phyloP scores from a whole-genome alignment of 2,888 invertebrate genomes.

The Apodemia mormo region DNA sequence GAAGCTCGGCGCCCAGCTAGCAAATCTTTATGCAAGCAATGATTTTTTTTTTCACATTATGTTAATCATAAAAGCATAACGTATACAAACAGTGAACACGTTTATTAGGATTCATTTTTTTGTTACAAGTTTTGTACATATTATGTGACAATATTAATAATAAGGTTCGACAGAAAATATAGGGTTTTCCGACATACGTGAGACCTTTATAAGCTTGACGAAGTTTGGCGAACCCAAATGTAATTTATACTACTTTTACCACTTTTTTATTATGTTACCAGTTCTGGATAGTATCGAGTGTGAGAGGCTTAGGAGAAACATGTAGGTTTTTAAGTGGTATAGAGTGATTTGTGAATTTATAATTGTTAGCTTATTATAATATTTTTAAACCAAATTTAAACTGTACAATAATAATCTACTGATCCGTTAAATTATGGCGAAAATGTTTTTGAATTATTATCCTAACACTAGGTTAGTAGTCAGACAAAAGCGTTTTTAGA shows the following conservation, averaged over 20 bases:
- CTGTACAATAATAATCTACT: no score
- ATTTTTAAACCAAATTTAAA: no score
- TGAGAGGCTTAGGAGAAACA: neutral
- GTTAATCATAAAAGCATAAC: neutral
- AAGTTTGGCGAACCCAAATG: slow-evolving; percentile 17
- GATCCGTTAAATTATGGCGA: no score
- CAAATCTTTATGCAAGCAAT: neutral
- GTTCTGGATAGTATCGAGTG: neutral
- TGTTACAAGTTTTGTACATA: slow-evolving; percentile 7
- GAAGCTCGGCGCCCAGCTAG: no score
- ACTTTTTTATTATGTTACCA: slow-evolving; percentile 15
- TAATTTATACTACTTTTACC: slow-evolving; percentile 10
- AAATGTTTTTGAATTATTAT: no score
- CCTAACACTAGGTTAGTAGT: no score
- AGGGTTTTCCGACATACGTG: neutral
- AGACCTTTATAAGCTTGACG: slow-evolving; percentile 5
- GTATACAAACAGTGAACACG: neutral
- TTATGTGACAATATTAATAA: slow-evolving; percentile 3
- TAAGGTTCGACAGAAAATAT: neutral
- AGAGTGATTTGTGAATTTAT: no score
- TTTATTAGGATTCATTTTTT: neutral
- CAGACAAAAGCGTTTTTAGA: no score
- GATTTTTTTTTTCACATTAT: neutral
- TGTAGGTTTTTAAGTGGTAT: neutral
- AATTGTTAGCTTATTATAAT: no score